Percentiles rank a stretch among this genome's conserved stretches.
Evolutionary conservation across 2,113 vertebrate species (phyloP).

Genomic region (Scytalopus superciliaris): DNA sequence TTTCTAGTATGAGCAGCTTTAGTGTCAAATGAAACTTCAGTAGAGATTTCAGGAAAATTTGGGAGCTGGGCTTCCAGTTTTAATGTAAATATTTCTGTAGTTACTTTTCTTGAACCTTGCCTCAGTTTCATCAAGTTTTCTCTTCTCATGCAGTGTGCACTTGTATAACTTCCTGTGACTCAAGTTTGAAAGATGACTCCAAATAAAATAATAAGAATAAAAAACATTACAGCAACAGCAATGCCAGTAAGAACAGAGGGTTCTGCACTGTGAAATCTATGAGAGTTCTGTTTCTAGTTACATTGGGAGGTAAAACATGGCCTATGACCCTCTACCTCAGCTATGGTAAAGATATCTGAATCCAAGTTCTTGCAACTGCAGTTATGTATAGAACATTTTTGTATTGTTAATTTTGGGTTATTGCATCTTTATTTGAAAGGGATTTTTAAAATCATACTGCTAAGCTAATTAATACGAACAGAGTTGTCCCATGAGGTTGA

Average conservation of each 20-base stretch:
- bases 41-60: background rate
- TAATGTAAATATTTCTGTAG: background rate
- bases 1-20: background rate
- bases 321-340: background rate
- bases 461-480: background rate
- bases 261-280: background rate
- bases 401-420: background rate
- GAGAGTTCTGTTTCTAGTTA: background rate
- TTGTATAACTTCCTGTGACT: background rate
- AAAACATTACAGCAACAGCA: background rate
- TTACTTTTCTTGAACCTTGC: background rate
- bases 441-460: background rate
- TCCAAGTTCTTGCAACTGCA: background rate
- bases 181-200: background rate
- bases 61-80: background rate
- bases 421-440: background rate
- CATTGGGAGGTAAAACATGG: background rate
- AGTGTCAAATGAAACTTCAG: background rate
- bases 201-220: background rate
- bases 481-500: background rate
- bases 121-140: fast-evolving
- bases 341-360: background rate
- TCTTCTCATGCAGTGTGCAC: background rate
- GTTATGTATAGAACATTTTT: background rate
- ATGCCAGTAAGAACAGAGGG: background rate